phyloP scores from a whole-genome alignment of 2,113 vertebrate species.

The Anas platyrhynchos region DNA sequence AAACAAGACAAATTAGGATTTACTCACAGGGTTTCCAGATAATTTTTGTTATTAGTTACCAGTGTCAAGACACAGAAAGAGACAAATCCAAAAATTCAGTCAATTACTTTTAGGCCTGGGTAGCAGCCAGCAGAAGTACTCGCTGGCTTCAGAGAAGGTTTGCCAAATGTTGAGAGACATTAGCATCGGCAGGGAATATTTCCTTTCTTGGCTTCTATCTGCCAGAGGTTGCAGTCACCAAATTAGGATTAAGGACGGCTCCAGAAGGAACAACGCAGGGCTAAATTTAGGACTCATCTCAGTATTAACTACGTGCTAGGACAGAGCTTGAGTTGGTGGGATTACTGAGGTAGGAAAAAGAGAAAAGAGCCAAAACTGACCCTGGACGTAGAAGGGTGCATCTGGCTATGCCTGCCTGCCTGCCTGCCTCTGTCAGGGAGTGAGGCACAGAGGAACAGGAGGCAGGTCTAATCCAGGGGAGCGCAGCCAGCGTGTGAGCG shows the following conservation, averaged over 20 bases:
- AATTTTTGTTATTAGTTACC: constrained; percentile 47
- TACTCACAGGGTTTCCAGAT: background rate
- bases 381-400: background rate
- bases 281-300: constrained; percentile 38
- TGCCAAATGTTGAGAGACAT: constrained; percentile 14
- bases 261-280: background rate
- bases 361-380: background rate
- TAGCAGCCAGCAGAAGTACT: constrained; percentile 20
- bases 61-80: constrained; percentile 39
- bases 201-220: constrained; percentile 54
- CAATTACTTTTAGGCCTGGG: constrained; percentile 9
- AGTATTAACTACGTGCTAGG: background rate
- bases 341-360: background rate
- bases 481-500: rapidly evolving
- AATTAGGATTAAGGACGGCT: constrained; percentile 33
- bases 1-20: background rate
- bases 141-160: background rate
- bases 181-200: background rate
- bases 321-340: background rate
- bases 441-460: background rate
- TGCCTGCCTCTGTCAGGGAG: rapidly evolving
- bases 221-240: constrained; percentile 12
- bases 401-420: rapidly evolving
- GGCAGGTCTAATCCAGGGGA: background rate
- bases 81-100: constrained; percentile 15